Conservation (phyloP, 2,888 invertebrate genomes). For the Anarsia innoxiella region DNA sequence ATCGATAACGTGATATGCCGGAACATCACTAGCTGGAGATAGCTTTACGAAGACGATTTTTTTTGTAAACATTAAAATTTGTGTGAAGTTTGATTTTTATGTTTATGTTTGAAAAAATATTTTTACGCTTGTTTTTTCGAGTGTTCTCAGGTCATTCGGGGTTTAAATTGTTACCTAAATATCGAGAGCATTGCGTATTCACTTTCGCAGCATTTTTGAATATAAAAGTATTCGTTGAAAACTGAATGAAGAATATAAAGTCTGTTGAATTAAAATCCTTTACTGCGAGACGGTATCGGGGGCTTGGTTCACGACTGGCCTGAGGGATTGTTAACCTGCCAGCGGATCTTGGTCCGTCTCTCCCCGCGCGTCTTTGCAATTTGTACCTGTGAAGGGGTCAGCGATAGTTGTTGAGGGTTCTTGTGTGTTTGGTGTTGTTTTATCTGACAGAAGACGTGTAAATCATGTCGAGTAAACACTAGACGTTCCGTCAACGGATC, state of each 20-base stretch:
- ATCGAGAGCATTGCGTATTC: too few relatives aligned
- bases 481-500: slow-evolving; percentile 46
- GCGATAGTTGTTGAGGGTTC: slow-evolving; percentile 17
- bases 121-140: too few relatives aligned
- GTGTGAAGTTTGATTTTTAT: slow-evolving; percentile 7
- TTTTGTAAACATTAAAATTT: slow-evolving; percentile 6
- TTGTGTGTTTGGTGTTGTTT: slow-evolving; percentile 20
- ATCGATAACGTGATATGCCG: slow-evolving; percentile 43
- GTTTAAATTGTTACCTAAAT: too few relatives aligned
- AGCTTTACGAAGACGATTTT: slow-evolving; percentile 13
- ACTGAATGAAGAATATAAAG: slow-evolving; percentile 4
- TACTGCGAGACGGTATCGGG: slow-evolving; percentile 51
- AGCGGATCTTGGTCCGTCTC: slow-evolving; percentile 28
- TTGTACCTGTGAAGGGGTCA: background rate
- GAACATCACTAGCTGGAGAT: slow-evolving; percentile 31
- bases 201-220: too few relatives aligned
- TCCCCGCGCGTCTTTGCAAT: too few relatives aligned
- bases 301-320: slow-evolving; percentile 54
- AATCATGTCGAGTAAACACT: slow-evolving; percentile 47
- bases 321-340: slow-evolving; percentile 37
- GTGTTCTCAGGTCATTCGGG: too few relatives aligned
- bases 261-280: slow-evolving; percentile 36
- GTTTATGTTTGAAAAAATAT: too few relatives aligned
- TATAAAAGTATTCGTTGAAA: too few relatives aligned
- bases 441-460: slow-evolving; percentile 31